These are phyloP conservation scores for Sebastes vulpes DNA, from an alignment of 2,797 vertebrate genomes.

Conservation along the genomic window DNA sequence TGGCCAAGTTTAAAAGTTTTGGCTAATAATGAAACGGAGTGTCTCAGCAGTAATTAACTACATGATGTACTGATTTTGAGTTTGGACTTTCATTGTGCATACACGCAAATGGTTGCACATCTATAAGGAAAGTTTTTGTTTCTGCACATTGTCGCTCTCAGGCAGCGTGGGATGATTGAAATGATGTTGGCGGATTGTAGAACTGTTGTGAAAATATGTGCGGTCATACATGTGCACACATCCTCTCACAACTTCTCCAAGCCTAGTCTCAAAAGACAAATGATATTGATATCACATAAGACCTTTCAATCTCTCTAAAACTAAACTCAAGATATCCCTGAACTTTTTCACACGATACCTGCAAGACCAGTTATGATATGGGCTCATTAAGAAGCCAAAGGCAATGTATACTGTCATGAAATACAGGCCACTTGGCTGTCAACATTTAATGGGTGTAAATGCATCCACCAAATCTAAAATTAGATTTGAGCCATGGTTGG, in stretches of 20 bases:
- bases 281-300: not conserved
- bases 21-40: not conserved
- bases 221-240: constrained; percentile 7
- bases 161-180: not conserved
- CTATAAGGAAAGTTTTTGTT: not conserved
- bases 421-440: not conserved
- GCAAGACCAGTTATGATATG: not conserved
- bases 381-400: not conserved
- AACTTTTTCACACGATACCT: not conserved
- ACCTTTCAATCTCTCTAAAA: not conserved
- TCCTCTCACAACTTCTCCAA: constrained; percentile 3
- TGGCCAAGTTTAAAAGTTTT: not conserved
- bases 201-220: not conserved
- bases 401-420: not conserved
- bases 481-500: not conserved
- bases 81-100: not conserved
- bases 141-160: not conserved
- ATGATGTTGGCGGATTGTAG: not conserved
- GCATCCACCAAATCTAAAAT: not conserved
- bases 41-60: not conserved
- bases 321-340: not conserved
- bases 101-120: not conserved
- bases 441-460: not conserved
- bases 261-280: not conserved
- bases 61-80: not conserved